A percentile compares a stretch with the other conserved stretches of the same genome.
Evolutionary conservation across 2,888 invertebrate species (phyloP).

Genomic region (Halocaridina rubra): DNA sequence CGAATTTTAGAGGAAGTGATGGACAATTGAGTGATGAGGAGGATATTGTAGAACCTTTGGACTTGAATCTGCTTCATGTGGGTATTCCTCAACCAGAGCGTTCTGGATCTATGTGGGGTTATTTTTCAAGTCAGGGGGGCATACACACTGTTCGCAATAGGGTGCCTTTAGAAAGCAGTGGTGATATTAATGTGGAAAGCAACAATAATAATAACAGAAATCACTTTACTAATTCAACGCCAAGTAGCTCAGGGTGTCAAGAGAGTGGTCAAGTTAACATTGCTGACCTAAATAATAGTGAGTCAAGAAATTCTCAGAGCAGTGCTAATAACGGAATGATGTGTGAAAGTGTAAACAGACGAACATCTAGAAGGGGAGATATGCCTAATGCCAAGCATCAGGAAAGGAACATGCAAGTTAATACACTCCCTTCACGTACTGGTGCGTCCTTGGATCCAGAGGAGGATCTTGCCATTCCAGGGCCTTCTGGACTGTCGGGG

Average conservation of each 20-base stretch:
- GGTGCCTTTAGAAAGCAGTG: neutral
- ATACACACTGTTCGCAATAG: neutral
- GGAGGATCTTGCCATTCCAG: conserved; percentile 27
- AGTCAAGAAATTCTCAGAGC: neutral
- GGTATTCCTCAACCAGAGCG: neutral
- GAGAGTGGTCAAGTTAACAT: neutral
- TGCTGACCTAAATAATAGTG: neutral
- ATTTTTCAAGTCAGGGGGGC: neutral
- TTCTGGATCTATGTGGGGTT: neutral
- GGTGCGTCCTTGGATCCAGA: neutral
- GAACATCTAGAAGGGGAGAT: neutral
- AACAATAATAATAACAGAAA: neutral
- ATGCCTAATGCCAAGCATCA: neutral
- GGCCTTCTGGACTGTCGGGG: conserved; percentile 32
- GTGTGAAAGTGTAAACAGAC: neutral
- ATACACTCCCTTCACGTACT: neutral
- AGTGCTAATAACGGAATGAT: neutral
- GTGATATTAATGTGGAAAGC: neutral
- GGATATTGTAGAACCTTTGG: neutral
- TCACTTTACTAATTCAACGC: too few species aligned
- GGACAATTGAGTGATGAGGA: conserved; percentile 28
- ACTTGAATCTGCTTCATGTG: too few species aligned
- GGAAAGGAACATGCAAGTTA: neutral
- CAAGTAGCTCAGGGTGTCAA: neutral
- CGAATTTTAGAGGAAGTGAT: conserved; percentile 16